A percentile compares a stretch with the other conserved stretches of the same genome.
Conservation (phyloP, 2,888 invertebrate species). For the Drosophila anomalata region DNA sequence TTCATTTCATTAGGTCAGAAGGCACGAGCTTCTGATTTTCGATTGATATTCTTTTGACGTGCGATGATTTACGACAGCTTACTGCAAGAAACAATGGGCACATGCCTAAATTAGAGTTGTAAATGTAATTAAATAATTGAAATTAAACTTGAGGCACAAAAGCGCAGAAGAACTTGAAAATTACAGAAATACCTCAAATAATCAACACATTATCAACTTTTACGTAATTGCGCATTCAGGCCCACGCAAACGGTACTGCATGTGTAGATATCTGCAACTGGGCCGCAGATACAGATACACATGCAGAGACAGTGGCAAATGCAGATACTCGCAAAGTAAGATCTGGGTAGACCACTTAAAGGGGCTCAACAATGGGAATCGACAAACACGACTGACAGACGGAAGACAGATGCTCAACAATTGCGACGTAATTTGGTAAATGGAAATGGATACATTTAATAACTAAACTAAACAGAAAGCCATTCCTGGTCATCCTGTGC, state of each 20-base stretch:
- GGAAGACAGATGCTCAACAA: constrained; percentile 39
- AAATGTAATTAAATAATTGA: constrained; percentile 72
- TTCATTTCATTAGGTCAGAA: neutral
- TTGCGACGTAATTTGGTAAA: constrained; percentile 56
- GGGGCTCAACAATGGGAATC: constrained; percentile 33
- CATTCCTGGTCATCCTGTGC: constrained; percentile 15
- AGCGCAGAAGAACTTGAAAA: constrained; percentile 33
- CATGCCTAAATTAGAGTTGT: constrained; percentile 42
- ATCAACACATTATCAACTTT: constrained; percentile 74
- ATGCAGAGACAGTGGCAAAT: constrained; percentile 9
- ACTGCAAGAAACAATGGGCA: constrained; percentile 36
- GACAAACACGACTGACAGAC: constrained; percentile 34
- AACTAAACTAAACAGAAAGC: constrained; percentile 66
- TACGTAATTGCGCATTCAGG: constrained; percentile 67
- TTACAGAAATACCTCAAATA: constrained; percentile 68
- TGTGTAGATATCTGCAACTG: constrained; percentile 2
- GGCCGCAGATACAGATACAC: constrained; percentile 11
- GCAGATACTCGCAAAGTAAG: constrained; percentile 34
- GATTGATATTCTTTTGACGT: constrained; percentile 12
- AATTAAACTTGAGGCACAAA: constrained; percentile 41
- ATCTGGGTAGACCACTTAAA: constrained; percentile 20
- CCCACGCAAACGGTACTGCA: constrained; percentile 12
- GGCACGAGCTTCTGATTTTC: neutral
- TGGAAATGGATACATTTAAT: constrained; percentile 73
- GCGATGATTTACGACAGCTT: constrained; percentile 11